Conservation (phyloP, 1,140 invertebrate genomes). For the Sycophaga agraensis region DNA sequence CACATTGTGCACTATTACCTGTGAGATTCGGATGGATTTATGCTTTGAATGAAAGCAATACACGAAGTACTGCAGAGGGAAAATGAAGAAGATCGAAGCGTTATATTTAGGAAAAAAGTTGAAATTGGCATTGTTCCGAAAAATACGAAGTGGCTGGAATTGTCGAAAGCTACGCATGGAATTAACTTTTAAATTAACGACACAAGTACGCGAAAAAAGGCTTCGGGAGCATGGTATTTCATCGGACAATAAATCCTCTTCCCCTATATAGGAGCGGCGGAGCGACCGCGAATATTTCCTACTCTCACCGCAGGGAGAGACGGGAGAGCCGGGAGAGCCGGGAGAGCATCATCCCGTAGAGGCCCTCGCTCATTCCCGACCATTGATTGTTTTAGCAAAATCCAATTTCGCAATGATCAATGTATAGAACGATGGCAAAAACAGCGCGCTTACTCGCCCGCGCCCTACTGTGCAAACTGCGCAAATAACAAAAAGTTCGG, state of each 20-base stretch:
- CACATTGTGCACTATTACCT: too few relatives aligned
- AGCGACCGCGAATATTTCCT: neutral
- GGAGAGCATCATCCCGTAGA: too few relatives aligned
- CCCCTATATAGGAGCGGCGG: neutral
- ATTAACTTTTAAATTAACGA: neutral
- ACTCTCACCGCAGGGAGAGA: neutral
- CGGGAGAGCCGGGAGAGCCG: neutral
- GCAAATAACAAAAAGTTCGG: conserved; percentile 20
- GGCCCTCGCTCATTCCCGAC: neutral
- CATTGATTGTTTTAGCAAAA: conserved; percentile 29
- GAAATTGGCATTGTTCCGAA: too few relatives aligned
- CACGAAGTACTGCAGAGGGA: too few relatives aligned
- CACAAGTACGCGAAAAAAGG: neutral
- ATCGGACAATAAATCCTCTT: conserved; percentile 5
- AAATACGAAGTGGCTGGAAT: too few relatives aligned
- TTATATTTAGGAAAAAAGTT: too few relatives aligned
- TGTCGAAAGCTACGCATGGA: too few relatives aligned
- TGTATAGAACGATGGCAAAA: conserved; percentile 23
- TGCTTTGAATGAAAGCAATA: too few relatives aligned
- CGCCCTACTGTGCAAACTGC: conserved; percentile 8
- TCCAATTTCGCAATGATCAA: conserved; percentile 28
- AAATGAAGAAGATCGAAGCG: too few relatives aligned
- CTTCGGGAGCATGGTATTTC: neutral
- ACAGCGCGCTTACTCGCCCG: neutral
- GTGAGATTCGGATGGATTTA: too few relatives aligned